Conservation (phyloP, 92 coral and sea anemone genomes). For the Isaurus tuberculatus region DNA sequence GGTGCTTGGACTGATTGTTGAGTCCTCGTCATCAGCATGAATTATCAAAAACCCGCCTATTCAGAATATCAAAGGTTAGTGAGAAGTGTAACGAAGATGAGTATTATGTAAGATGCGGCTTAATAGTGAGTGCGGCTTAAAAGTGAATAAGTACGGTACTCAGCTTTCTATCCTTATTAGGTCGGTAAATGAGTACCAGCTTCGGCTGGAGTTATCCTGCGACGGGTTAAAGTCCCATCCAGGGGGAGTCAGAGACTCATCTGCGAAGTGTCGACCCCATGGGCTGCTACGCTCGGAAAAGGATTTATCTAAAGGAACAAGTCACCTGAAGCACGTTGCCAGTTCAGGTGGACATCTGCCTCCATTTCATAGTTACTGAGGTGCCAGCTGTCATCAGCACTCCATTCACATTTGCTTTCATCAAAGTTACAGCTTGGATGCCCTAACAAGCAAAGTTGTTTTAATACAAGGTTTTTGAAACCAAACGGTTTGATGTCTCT, state of each 20-base stretch:
- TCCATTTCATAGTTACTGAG: slow-evolving; percentile 47
- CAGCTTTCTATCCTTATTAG: too few species aligned
- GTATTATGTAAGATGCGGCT: too few species aligned
- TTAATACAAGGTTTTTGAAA: not conserved
- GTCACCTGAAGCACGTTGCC: slow-evolving; percentile 11
- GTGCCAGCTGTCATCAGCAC: slow-evolving; percentile 49
- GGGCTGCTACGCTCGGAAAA: too few species aligned
- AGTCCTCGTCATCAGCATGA: not conserved
- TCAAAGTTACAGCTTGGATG: slow-evolving; percentile 65
- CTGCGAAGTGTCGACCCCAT: too few species aligned
- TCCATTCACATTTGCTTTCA: slow-evolving; percentile 64
- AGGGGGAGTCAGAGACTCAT: too few species aligned
- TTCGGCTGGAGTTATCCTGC: too few species aligned
- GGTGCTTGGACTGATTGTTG: not conserved
- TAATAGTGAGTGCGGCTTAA: too few species aligned
- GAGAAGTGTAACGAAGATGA: not conserved
- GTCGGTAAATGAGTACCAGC: too few species aligned
- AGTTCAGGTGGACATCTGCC: not conserved
- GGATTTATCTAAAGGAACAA: not conserved
- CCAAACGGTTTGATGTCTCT: too few species aligned
- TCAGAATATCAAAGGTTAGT: not conserved
- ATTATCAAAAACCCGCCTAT: slow-evolving; percentile 24
- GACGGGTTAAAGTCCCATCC: too few species aligned
- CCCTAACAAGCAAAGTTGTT: slow-evolving; percentile 8
- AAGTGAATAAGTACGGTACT: too few species aligned